Evolutionary conservation across 2,113 vertebrate genomes (phyloP).

Genomic region (Gadus chalcogrammus): DNA sequence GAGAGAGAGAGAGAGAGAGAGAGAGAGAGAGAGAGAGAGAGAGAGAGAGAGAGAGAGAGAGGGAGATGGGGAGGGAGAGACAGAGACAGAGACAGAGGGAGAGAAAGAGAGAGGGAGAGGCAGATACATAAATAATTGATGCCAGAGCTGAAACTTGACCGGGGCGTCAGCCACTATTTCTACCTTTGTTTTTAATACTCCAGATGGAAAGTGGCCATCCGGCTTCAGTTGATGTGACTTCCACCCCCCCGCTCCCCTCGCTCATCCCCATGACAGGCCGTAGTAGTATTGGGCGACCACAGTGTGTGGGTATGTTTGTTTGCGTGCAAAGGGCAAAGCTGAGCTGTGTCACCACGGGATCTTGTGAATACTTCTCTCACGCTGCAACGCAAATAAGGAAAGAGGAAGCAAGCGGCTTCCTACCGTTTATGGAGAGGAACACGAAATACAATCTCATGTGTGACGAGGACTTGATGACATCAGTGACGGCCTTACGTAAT

Average conservation of each 20-base stretch:
- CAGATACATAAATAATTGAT: background rate
- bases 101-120: too few species aligned
- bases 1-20: too few species aligned
- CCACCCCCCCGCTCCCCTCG: background rate
- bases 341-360: background rate
- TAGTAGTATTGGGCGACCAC: background rate
- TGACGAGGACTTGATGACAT: too few species aligned
- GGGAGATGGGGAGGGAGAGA: background rate
- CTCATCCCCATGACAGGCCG: background rate
- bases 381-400: background rate
- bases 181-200: background rate
- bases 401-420: conserved; percentile 26
- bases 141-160: background rate
- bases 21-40: background rate
- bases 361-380: conserved; percentile 11
- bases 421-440: conserved; percentile 1
- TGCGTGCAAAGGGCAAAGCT: background rate
- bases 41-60: background rate
- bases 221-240: background rate
- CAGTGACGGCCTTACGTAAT: too few species aligned
- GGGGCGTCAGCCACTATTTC: background rate
- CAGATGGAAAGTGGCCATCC: background rate
- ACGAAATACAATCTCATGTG: background rate
- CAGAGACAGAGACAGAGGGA: too few species aligned
- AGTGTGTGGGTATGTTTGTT: background rate